phyloP scores from a whole-genome alignment of 2,113 vertebrate genomes.

The Hepsetus odoe region DNA sequence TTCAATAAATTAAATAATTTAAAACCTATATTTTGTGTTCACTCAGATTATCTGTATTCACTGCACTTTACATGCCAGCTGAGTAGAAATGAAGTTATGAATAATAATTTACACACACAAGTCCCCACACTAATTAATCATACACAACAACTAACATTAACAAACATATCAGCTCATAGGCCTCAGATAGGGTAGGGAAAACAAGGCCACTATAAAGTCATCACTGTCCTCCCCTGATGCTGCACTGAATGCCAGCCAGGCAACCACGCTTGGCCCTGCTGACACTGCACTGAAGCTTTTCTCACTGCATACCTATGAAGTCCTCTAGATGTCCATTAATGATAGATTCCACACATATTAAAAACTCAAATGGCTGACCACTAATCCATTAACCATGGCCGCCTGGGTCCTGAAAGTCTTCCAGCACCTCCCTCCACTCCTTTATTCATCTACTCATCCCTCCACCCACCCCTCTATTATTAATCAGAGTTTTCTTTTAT shows the following conservation, averaged over 20 bases:
- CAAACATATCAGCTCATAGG: too few relatives aligned
- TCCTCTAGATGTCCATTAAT: conserved; percentile 69
- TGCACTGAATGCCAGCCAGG: conserved; percentile 57
- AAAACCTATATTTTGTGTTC: too few relatives aligned
- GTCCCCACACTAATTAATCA: too few relatives aligned
- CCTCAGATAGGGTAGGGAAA: too few relatives aligned
- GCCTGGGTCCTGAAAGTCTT: conserved; percentile 56
- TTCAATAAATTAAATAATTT: too few relatives aligned
- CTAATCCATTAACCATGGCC: conserved; percentile 66
- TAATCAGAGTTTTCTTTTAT: conserved; percentile 67
- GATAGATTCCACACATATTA: conserved; percentile 66
- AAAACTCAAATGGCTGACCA: conserved; percentile 58
- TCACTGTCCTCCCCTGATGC: conserved; percentile 45
- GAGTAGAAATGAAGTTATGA: too few relatives aligned
- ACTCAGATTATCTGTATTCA: too few relatives aligned
- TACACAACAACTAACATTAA: neutral
- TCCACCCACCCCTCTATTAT: conserved; percentile 59
- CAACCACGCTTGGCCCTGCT: conserved; percentile 56
- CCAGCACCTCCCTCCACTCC: conserved; percentile 45
- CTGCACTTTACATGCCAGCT: too few relatives aligned
- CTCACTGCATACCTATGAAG: conserved; percentile 71
- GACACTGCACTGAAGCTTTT: conserved; percentile 64
- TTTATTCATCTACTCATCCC: neutral
- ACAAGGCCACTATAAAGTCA: neutral
- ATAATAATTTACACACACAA: too few relatives aligned